Evolutionary conservation across 2,888 invertebrate genomes (phyloP).

Genomic region (Zaprionus lineosus): DNA sequence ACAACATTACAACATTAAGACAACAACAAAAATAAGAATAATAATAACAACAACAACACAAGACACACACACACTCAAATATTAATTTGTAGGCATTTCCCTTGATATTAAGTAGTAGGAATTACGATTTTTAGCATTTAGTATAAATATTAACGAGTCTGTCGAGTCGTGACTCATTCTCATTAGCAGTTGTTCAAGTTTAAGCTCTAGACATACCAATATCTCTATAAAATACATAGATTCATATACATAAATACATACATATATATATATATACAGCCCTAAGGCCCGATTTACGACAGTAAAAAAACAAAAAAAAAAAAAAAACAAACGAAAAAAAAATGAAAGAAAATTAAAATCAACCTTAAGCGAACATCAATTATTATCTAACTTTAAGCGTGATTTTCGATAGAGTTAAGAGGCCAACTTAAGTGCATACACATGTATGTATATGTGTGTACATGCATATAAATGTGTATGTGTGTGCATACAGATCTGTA

Average conservation of each 20-base stretch:
- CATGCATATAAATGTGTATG: conserved; percentile 37
- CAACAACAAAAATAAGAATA: not conserved
- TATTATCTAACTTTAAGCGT: conserved; percentile 61
- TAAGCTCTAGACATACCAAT: conserved; percentile 73
- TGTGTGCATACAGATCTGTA: conserved; percentile 56
- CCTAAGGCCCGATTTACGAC: conserved; percentile 56
- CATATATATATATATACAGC: conserved; percentile 34
- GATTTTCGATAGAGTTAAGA: conserved; percentile 68
- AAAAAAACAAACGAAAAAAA: conserved; percentile 42
- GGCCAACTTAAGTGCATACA: conserved; percentile 38
- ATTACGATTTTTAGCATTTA: conserved; percentile 78
- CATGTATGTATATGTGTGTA: conserved; percentile 30
- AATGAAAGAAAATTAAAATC: not conserved
- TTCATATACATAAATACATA: conserved; percentile 25
- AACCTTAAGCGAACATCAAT: conserved; percentile 28
- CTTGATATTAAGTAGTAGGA: conserved; percentile 72
- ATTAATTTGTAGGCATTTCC: conserved; percentile 69
- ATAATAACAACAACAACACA: not conserved
- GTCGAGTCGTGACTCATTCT: conserved; percentile 74
- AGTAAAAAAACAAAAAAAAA: conserved; percentile 35
- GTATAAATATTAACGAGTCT: conserved; percentile 75
- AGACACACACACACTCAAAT: conserved; percentile 47
- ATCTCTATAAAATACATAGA: conserved; percentile 30
- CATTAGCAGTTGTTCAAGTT: conserved; percentile 77
- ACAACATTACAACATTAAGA: conserved; percentile 3